These are phyloP conservation scores for Endotricha flammealis DNA, from an alignment of 2,888 invertebrate genomes.

Conservation along the genomic window DNA sequence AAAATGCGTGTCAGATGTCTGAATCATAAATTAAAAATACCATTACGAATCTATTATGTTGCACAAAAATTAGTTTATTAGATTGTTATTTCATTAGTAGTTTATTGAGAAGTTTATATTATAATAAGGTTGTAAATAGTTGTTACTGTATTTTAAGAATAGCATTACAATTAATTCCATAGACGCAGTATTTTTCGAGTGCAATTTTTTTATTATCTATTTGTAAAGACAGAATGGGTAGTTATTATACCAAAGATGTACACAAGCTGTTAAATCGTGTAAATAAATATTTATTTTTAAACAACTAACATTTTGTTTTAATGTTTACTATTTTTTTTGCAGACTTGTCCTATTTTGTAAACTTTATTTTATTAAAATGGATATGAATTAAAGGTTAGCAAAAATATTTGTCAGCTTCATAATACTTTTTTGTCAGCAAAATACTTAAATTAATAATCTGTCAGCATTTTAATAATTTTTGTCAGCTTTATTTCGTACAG, in stretches of 20 bases:
- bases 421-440: too few relatives aligned
- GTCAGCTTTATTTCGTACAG: too few relatives aligned
- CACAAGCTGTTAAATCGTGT: conserved; percentile 57
- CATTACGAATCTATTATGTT: conserved; percentile 10
- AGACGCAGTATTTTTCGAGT: conserved; percentile 64
- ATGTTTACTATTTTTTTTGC: too few relatives aligned
- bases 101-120: conserved; percentile 19
- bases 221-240: conserved; percentile 49
- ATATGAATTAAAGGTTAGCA: too few relatives aligned
- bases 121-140: conserved; percentile 28
- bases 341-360: too few relatives aligned
- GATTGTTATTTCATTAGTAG: conserved; percentile 20
- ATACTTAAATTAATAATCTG: too few relatives aligned
- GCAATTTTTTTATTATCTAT: conserved; percentile 51
- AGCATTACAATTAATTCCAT: conserved; percentile 24
- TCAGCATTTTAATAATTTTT: too few relatives aligned
- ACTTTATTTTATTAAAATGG: too few relatives aligned
- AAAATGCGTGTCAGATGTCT: too few relatives aligned
- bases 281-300: conserved; percentile 62
- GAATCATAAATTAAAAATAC: conserved; percentile 1
- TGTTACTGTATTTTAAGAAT: conserved; percentile 37
- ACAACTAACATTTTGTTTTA: conserved; percentile 22
- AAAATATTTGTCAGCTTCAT: too few relatives aligned
- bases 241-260: conserved; percentile 72
- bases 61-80: conserved; percentile 30